Percentiles rank a stretch among this genome's conserved stretches.
phyloP scores from a whole-genome alignment of 1,140 invertebrate genomes.

The Drusus annulatus region DNA sequence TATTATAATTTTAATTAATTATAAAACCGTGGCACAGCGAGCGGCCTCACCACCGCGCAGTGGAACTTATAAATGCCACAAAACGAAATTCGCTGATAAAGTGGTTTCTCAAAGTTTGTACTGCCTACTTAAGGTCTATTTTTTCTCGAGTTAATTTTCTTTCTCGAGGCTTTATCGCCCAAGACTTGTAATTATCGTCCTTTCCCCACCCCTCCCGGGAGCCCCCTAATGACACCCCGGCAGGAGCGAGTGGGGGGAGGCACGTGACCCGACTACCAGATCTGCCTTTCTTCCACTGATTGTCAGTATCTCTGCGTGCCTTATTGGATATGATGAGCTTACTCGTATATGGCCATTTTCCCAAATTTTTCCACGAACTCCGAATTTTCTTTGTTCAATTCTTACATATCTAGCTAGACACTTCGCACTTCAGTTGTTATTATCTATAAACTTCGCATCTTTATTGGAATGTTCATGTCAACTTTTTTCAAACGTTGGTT shows the following conservation, averaged over 20 bases:
- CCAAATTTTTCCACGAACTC: neutral
- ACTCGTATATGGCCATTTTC: constrained; percentile 45
- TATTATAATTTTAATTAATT: no score
- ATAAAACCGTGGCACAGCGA: no score
- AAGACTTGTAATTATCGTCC: constrained; percentile 55
- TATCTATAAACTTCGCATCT: no score
- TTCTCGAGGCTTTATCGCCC: constrained; percentile 34
- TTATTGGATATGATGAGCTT: constrained; percentile 41
- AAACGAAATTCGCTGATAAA: constrained; percentile 19
- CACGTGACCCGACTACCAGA: constrained; percentile 50
- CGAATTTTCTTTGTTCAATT: constrained; percentile 11
- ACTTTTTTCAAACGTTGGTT: no score
- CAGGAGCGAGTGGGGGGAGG: neutral
- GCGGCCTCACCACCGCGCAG: no score
- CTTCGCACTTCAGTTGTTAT: no score
- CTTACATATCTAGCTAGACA: neutral
- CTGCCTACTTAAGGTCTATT: constrained; percentile 25
- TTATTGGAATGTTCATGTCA: no score
- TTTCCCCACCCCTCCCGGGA: constrained; percentile 33
- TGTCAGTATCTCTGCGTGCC: constrained; percentile 26
- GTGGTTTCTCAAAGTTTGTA: constrained; percentile 27
- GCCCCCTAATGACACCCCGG: neutral
- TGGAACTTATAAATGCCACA: constrained; percentile 11
- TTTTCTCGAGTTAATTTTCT: constrained; percentile 39
- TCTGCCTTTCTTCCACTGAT: constrained; percentile 8